Conservation (phyloP, 2,113 vertebrate genomes). For the Microtus ochrogaster region DNA sequence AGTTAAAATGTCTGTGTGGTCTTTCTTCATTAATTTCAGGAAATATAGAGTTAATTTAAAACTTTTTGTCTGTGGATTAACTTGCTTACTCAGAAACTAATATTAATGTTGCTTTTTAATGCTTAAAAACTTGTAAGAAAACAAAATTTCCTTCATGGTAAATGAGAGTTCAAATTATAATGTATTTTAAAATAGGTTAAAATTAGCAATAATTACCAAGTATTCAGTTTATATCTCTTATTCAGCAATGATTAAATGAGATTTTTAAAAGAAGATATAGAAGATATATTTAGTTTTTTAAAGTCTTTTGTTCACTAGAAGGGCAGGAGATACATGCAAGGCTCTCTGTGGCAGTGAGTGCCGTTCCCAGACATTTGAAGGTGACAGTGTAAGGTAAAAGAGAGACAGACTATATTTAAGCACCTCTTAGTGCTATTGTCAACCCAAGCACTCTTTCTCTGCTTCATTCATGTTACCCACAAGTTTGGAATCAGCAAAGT, state of each 20-base stretch:
- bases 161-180: constrained; percentile 6
- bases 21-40: constrained; percentile 33
- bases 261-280: not conserved
- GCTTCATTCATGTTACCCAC: not conserved
- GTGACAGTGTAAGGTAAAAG: not conserved
- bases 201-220: constrained; percentile 3
- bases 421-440: not conserved
- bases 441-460: not conserved
- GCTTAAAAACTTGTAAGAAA: constrained; percentile 15
- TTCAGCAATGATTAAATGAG: not conserved
- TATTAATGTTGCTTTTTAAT: not conserved
- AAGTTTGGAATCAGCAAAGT: not conserved
- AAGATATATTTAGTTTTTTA: not conserved
- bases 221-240: constrained; percentile 6
- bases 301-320: not conserved
- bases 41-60: constrained; percentile 51
- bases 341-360: not conserved
- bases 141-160: not conserved
- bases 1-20: not conserved
- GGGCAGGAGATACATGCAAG: not conserved
- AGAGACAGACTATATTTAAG: too few species aligned
- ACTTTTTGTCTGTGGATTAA: constrained; percentile 44
- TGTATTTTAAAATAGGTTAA: not conserved
- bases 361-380: not conserved
- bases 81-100: constrained; percentile 2